Base-by-base conservation (phyloP, 64 coral and sea anemone species). In the Montipora cactus region DNA sequence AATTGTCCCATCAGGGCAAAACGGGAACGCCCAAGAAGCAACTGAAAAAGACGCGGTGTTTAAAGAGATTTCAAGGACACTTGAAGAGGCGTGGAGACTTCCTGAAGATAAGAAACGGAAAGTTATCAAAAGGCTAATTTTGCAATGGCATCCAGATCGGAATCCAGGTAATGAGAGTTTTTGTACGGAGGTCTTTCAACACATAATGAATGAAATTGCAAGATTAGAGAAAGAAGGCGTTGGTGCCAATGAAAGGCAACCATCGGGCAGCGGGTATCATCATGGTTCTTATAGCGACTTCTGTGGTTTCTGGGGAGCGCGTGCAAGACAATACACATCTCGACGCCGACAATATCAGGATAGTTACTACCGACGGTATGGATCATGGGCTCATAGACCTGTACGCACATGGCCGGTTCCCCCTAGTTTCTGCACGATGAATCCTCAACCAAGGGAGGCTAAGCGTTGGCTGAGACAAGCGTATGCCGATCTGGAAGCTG, bases 391-490 rank as follows among this genome's bases (percentile, higher is more conserved):
- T 2, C 10, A 64, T 28, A 7, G 80, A 61, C 5, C 49, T 57
- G 7, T 8, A 37, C 45, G 44, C 19, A 18, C 74, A 19, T 75
- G 84, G 76, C 19, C 58, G 48, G 66, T 89, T 61, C 89, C 94
- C 21, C 83, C 83, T 20, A 87, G 82, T 5, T 95, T 95, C 76
- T 78, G 66, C 59, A 80, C 47, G 8, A 23, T 53, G 0, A 96
- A 93, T 74, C 95, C 95, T 85, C 95, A 96, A 87, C 91, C 91
- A 75, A 9, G 28, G 50, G 73, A 96, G 79, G 95, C 95, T 21
- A 84, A 49, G 46, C 79, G 95, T 70, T 96, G 95, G 95, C 83
- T 90, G 25, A 81, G 74, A 80, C 95, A 96, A 73, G 95, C 95
- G 19, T 50, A 81, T 79, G 61, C 74, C 1, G 95, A 96, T 68